These are phyloP conservation scores for Biston betularia DNA, from an alignment of 2,888 invertebrate species.

Conservation along the genomic window DNA sequence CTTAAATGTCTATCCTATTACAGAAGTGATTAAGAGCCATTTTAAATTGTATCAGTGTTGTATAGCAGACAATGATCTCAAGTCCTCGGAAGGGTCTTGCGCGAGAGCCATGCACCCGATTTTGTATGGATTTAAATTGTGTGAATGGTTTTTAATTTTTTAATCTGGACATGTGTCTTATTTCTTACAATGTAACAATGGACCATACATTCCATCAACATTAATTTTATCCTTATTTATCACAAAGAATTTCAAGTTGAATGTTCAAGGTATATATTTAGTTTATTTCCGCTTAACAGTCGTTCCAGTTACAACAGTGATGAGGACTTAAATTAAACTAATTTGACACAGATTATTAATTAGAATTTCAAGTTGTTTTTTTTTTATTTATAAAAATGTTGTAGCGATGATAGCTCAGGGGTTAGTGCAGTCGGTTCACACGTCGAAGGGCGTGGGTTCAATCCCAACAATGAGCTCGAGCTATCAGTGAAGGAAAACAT, in stretches of 20 bases:
- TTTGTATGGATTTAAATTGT: slow-evolving; percentile 57
- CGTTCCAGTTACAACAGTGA: too few relatives aligned
- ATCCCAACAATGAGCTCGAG: too few relatives aligned
- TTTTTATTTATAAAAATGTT: neutral
- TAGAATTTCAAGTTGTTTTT: neutral
- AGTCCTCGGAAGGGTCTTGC: slow-evolving; percentile 56
- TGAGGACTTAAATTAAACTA: too few relatives aligned
- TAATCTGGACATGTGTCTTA: slow-evolving; percentile 44
- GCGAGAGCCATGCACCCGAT: slow-evolving; percentile 51
- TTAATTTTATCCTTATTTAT: neutral
- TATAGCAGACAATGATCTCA: slow-evolving; percentile 63
- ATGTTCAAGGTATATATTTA: too few relatives aligned
- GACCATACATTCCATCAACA: slow-evolving; percentile 14
- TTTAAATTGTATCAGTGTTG: neutral
- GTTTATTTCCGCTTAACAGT: too few relatives aligned
- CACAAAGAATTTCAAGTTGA: neutral
- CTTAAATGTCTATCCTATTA: slow-evolving; percentile 14
- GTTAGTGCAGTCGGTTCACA: too few relatives aligned
- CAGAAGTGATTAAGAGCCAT: slow-evolving; percentile 35
- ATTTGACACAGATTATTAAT: too few relatives aligned
- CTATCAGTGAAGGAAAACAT: too few relatives aligned
- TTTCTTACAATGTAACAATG: slow-evolving; percentile 45
- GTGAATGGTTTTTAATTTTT: slow-evolving; percentile 32
- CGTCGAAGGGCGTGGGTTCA: too few relatives aligned
- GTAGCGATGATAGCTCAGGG: too few relatives aligned